Evolutionary conservation across 1,140 invertebrate genomes (phyloP), one percentile per base, ranked within the genome.

Genomic region (Cyrtorhinus lividipennis): DNA sequence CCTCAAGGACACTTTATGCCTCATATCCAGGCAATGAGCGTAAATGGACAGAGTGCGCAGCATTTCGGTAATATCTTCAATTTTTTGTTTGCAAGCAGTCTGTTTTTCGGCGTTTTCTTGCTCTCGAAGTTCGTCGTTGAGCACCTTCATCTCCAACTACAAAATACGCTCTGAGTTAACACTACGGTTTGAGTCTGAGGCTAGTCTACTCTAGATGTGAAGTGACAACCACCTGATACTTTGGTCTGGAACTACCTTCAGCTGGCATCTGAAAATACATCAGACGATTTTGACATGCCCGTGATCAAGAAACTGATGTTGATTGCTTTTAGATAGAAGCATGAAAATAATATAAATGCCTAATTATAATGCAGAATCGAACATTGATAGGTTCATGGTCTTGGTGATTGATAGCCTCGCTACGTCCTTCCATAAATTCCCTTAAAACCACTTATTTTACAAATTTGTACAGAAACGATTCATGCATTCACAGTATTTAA

Each of bases 101-200:
- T 62, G 61, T 23, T 56, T 62, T 1, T 62, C 61, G 46, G 25
- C n/a, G 15, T 12, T 15, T 58, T 48, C 30, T 63, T 38, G 30
- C 62, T 2, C 23, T 57, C 62, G 44, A 24, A 56, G 25, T 3
- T 63, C 62, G 23, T 59, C 56, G 30, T 38, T 38, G 8, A 62
- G 12, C n/a, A 62, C 22, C 20, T 62, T 62, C n/a, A 56, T 62
- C 27, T 62, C 61, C 18, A 62, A 30, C 61, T 62, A 20, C 13
- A 62, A 62, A 30, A 53, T 18, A 46, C 10, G n/a, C n/a, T 18
- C 53, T 18, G 53, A 18, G 30, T 38, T 38, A 38, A n/a, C 15
- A 8, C 15, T 38, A 38, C 30, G 30, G 30, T 15, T 5, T 5
- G 30, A 38, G 5, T 38, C 30, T 15, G 5, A 5, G 15, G 15